These are phyloP conservation scores for Chaetogeoica ovagalla DNA, from an alignment of 2,888 invertebrate species.

Conservation along the genomic window DNA sequence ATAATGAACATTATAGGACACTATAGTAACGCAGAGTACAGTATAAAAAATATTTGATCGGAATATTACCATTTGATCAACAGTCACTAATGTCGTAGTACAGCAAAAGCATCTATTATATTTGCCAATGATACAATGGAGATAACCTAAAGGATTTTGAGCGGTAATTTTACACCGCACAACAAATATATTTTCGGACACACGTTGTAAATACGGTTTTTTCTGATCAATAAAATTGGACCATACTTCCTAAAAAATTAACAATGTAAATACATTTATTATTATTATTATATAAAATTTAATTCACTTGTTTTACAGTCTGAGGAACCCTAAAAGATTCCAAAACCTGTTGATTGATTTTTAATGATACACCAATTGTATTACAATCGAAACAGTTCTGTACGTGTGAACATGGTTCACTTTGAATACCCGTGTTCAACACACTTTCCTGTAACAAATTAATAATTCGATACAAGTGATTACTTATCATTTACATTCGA, in stretches of 20 bases:
- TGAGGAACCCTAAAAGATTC: constrained; percentile 65
- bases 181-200: constrained; percentile 72
- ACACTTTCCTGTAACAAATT: constrained; percentile 21
- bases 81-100: constrained; percentile 47
- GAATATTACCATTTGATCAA: constrained; percentile 48
- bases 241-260: constrained; percentile 43
- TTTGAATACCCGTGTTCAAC: constrained; percentile 17
- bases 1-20: too few species aligned
- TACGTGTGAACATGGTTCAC: constrained; percentile 66
- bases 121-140: constrained; percentile 61
- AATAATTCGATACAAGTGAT: too few species aligned
- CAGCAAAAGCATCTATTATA: constrained; percentile 45
- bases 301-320: constrained; percentile 63
- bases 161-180: constrained; percentile 70
- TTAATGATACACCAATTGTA: constrained; percentile 66
- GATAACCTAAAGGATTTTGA: constrained; percentile 71
- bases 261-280: not conserved
- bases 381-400: constrained; percentile 68
- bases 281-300: not conserved
- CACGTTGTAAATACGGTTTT: constrained; percentile 68
- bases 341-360: constrained; percentile 67
- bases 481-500: too few species aligned
- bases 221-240: constrained; percentile 57
- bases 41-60: not conserved
- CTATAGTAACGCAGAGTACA: too few species aligned